phyloP scores from a whole-genome alignment of 1,140 invertebrate genomes.

The Papilio glaucus region DNA sequence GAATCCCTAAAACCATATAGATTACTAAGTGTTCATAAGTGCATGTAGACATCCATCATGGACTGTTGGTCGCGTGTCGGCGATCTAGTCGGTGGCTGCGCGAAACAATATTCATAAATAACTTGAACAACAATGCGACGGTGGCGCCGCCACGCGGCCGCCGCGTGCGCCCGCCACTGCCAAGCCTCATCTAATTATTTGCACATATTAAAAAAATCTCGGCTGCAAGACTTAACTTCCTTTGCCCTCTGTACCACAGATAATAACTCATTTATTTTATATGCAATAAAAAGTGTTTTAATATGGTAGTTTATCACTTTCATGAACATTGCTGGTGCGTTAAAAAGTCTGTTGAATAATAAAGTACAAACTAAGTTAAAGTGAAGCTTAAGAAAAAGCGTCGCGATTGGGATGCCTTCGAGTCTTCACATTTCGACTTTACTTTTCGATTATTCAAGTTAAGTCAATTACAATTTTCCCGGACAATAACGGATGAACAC shows the following conservation, averaged over 20 bases:
- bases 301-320: background rate
- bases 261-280: conserved; percentile 18
- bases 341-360: too few relatives aligned
- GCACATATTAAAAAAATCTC: conserved; percentile 60
- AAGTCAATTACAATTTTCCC: too few relatives aligned
- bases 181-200: conserved; percentile 69
- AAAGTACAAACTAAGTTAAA: background rate
- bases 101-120: conserved; percentile 80
- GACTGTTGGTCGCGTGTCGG: conserved; percentile 55
- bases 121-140: conserved; percentile 60
- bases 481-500: background rate
- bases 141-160: conserved; percentile 44
- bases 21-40: conserved; percentile 63
- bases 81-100: conserved; percentile 52
- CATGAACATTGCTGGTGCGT: background rate
- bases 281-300: background rate
- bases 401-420: too few relatives aligned
- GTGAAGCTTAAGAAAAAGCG: too few relatives aligned
- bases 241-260: conserved; percentile 12
- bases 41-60: conserved; percentile 59
- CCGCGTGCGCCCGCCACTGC: conserved; percentile 49
- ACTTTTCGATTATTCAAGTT: too few relatives aligned
- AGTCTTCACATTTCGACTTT: too few relatives aligned
- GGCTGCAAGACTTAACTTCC: conserved; percentile 14
- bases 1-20: conserved; percentile 41